Conservation (phyloP, 1,140 invertebrate genomes). For the Laupala kohalensis region DNA sequence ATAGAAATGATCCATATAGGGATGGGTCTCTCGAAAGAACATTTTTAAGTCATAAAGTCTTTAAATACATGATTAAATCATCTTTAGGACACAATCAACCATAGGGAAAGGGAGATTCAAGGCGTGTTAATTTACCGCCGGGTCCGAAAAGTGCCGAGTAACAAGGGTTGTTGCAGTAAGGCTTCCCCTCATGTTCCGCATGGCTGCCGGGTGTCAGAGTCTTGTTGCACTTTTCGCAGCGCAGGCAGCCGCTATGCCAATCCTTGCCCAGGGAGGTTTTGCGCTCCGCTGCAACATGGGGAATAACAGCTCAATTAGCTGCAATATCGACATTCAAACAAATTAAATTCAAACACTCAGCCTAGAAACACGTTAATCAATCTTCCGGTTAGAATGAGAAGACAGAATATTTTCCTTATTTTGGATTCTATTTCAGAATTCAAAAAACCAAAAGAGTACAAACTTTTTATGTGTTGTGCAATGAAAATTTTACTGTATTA, state of each 20-base stretch:
- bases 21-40: background rate
- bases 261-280: constrained; percentile 67
- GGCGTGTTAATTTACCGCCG: constrained; percentile 33
- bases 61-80: background rate
- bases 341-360: too few species aligned
- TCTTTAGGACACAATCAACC: background rate
- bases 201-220: constrained; percentile 56
- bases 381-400: too few species aligned
- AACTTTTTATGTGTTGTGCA: too few species aligned
- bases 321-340: too few species aligned
- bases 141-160: constrained; percentile 61
- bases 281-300: constrained; percentile 54
- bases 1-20: too few species aligned
- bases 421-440: too few species aligned
- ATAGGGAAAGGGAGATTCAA: too few species aligned
- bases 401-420: too few species aligned
- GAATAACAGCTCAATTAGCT: too few species aligned
- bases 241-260: constrained; percentile 60
- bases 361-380: too few species aligned
- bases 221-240: constrained; percentile 67
- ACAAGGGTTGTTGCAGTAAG: constrained; percentile 64
- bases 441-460: too few species aligned
- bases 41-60: background rate
- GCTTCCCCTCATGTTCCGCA: constrained; percentile 61
- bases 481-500: too few species aligned